Evolutionary conservation across 2,888 invertebrate species (phyloP).

Genomic region (Lymantria dispar): DNA sequence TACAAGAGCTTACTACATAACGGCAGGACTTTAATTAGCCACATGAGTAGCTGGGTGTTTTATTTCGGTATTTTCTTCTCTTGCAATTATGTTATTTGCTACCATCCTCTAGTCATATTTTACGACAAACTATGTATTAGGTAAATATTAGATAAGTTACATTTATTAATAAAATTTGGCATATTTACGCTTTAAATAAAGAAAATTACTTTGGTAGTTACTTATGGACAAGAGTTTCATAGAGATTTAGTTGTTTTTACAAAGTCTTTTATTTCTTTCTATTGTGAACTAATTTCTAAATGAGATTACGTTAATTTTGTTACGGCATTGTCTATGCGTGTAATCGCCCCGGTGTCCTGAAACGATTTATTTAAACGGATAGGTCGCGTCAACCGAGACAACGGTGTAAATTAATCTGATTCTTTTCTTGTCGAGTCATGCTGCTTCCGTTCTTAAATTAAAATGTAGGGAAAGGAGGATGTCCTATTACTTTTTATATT

Average conservation of each 20-base stretch:
- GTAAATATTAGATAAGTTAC: no score
- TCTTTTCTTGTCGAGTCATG: slow-evolving; percentile 72
- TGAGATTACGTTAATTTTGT: slow-evolving; percentile 67
- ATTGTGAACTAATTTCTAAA: slow-evolving; percentile 60
- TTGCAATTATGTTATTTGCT: no score
- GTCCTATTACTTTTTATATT: slow-evolving; percentile 57
- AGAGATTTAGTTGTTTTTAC: slow-evolving; percentile 46
- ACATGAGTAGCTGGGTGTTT: no score
- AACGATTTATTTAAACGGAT: slow-evolving; percentile 61
- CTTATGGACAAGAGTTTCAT: slow-evolving; percentile 14
- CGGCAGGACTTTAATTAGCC: no score
- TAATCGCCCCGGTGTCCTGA: slow-evolving; percentile 47
- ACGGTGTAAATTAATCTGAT: slow-evolving; percentile 71
- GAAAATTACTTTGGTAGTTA: neutral
- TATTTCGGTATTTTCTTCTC: no score
- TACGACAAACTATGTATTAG: no score
- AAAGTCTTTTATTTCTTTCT: slow-evolving; percentile 49
- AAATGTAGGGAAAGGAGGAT: slow-evolving; percentile 63
- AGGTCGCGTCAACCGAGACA: slow-evolving; percentile 43
- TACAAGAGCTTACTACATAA: no score
- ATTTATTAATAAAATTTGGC: no score
- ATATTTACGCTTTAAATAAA: no score
- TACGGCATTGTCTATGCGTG: slow-evolving; percentile 42
- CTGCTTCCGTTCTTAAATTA: slow-evolving; percentile 76
- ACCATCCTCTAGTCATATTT: no score